Evolutionary conservation across 92 coral and sea anemone species (phyloP).

Genomic region (Porites lobata): DNA sequence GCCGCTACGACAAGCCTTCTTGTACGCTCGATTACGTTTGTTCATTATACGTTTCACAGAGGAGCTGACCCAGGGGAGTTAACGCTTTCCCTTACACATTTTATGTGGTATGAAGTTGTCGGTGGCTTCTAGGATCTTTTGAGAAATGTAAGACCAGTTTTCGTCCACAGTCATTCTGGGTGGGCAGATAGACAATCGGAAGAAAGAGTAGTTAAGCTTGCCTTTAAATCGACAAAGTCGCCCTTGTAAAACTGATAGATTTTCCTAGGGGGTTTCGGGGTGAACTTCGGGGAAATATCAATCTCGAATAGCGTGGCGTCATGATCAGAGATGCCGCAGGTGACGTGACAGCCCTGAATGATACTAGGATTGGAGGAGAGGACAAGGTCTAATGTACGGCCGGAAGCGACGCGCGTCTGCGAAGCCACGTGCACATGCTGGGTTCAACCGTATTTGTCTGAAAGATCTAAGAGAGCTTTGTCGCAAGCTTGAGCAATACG

Average conservation of each 20-base stretch:
- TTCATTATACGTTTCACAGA: slow-evolving; percentile 63
- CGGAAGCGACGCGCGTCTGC: no score
- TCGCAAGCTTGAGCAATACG: slow-evolving; percentile 22
- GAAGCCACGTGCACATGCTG: no score
- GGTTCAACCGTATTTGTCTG: background rate
- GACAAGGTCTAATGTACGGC: no score
- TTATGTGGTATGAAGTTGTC: slow-evolving; percentile 34
- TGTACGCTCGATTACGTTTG: slow-evolving; percentile 59
- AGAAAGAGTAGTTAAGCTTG: background rate
- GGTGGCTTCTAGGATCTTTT: slow-evolving; percentile 44
- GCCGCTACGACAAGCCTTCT: slow-evolving; percentile 28
- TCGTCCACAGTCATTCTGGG: slow-evolving; percentile 59
- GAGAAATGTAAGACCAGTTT: slow-evolving; percentile 55
- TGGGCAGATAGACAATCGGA: no score
- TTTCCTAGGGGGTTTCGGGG: slow-evolving; percentile 5
- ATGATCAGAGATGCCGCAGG: slow-evolving; percentile 57
- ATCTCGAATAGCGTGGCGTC: slow-evolving; percentile 56
- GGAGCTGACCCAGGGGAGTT: slow-evolving; percentile 66
- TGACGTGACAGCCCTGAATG: no score
- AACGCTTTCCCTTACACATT: slow-evolving; percentile 44
- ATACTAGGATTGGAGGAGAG: no score
- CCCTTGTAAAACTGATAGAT: background rate
- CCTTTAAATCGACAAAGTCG: slow-evolving; percentile 1
- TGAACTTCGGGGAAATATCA: slow-evolving; percentile 39
- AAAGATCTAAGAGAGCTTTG: slow-evolving; percentile 23